Base-by-base conservation (phyloP, 2,113 vertebrate species). In the Equus przewalskii region DNA sequence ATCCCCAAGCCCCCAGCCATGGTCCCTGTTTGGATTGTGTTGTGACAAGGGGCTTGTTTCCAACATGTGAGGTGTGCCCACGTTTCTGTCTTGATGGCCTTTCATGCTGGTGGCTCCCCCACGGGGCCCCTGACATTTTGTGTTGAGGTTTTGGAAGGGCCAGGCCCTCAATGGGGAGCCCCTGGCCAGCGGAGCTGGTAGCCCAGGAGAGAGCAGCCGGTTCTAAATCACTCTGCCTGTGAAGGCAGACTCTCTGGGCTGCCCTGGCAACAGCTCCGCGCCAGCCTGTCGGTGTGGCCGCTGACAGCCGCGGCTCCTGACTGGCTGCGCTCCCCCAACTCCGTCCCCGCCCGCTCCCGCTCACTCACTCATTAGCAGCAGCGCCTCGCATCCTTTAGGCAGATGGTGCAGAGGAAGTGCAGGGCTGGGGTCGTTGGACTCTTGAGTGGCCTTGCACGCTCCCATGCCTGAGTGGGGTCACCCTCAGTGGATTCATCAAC, bases 221-320 rank as follows among this genome's bases (percentile, higher is more conserved):
- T 51, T 96, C 75, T 88, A 46, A 96, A 75, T 73, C 80, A 44
- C 73, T 72, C 67, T 36, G 83, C 80, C 79, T n/a, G 33, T 3
- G 30, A 49, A 97, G 97, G 97, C 98, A 98, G 97, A 97, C 28
- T 98, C 92, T 94, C 73, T 0, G 3, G 92, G 87, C 93, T 36
- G 95, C 97, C 98, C 94, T 98, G 96, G 97, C 97, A 98, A 98
- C 98, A 98, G 97, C 96, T 67, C 70, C 1, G 78, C 91, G 21
- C 83, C 97, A 97, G 98, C 97, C 98, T 91, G 96, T 96, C 30
- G 58, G 87, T 70, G 97, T 78, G 95, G 97, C 95, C 46, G 51
- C 96, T 78, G 95, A 96, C 97, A n/a, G 98, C 94, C 22, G 5
- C 1, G 8, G 86, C 87, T 97, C 58, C 98, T 97, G 98, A 98